Base-by-base conservation (phyloP, 2,888 invertebrate genomes). In the Dusona sp. region DNA sequence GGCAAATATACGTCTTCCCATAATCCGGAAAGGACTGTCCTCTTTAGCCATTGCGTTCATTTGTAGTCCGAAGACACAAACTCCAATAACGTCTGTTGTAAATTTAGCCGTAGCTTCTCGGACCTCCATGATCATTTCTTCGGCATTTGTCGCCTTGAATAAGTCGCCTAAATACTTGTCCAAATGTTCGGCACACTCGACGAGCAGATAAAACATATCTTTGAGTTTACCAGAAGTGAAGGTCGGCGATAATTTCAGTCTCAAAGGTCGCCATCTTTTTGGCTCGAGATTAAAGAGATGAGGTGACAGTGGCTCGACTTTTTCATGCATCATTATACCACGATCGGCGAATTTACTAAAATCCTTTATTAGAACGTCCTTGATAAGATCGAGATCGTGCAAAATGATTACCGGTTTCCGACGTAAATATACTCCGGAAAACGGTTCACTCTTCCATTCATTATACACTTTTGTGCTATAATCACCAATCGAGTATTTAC, bases 201-300 rank as follows among this genome's bases (percentile, higher is more conserved):
- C 84, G n/a, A 95, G 88, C 13, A 94, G 90, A 65, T 91, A 88
- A 86, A 94, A 94, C 95, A 95, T 95, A 29, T 92, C 91, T 88
- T 94, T 95, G 82, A 95, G 92, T 89, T 95, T 95, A 0, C 94
- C 95, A 0, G 94, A 94, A 3, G 95, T 94, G 89, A 95, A 95
- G 2, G 94, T 92, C 0, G 95, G 94, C 0, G 95, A 94, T 16
- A 95, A 88, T 77, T 94, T 94, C 0, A 91, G 85, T 61, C 95
- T 92, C 51, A 95, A 90, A 8, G 92, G 92, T 67, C 94, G 93
- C 95, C 95, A 95, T 81, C 94, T 92, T 13, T 90, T 89, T 0
- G 94, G 92, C 16, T 93, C 93, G 57, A 94, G 86, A 51, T 90
- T 92, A 83, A 95, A 92, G 9, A 95, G 89, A 88, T 94, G 92